Evolutionary conservation across 2,113 vertebrate genomes (phyloP).

Genomic region (Rhinolophus sinicus): DNA sequence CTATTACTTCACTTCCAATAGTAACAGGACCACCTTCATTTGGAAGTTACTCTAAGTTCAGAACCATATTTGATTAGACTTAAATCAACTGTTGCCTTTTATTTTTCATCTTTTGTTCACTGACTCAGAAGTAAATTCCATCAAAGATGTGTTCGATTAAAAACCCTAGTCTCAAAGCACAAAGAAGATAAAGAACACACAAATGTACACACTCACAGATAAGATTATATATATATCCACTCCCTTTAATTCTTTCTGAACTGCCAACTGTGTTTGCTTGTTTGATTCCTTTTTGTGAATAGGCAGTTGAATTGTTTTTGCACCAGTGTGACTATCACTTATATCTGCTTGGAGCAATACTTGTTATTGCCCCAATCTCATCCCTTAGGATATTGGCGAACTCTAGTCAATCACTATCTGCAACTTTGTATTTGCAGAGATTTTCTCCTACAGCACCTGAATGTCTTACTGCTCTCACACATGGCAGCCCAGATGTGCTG

Average conservation of each 20-base stretch:
- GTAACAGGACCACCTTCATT: neutral
- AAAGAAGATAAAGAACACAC: neutral
- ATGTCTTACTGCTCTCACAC: neutral
- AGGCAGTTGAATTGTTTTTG: neutral
- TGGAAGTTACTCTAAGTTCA: neutral
- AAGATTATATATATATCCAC: too few species aligned
- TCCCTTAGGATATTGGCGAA: neutral
- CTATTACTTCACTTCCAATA: neutral
- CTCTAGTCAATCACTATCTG: neutral
- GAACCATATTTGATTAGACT: neutral
- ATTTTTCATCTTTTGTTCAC: neutral
- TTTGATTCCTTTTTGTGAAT: neutral
- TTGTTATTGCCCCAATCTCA: neutral
- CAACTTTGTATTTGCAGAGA: neutral
- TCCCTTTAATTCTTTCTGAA: neutral
- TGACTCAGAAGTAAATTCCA: neutral
- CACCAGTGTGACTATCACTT: neutral
- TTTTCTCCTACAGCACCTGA: neutral
- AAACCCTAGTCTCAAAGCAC: neutral
- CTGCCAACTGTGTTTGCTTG: neutral
- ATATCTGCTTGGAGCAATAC: neutral
- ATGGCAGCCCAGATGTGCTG: neutral
- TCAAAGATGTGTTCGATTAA: neutral
- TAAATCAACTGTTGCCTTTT: neutral
- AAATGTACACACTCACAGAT: neutral